Conservation (phyloP, 2,888 invertebrate species). For the Acheta domesticus region DNA sequence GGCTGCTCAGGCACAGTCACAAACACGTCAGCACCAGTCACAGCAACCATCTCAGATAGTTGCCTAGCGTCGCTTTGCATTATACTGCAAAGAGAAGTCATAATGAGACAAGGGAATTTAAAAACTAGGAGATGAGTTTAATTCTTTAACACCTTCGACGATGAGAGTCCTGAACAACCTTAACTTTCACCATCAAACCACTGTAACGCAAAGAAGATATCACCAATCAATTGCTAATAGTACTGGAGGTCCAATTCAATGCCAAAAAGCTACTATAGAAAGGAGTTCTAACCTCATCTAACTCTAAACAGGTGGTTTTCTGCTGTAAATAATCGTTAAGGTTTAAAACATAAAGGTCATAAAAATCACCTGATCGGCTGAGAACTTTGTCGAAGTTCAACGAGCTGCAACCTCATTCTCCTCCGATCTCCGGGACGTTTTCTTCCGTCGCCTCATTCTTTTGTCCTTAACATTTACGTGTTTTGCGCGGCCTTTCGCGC, state of each 20-base stretch:
- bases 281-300: constrained; percentile 51
- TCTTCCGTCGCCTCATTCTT: too few relatives aligned
- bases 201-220: constrained; percentile 23
- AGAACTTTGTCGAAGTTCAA: too few relatives aligned
- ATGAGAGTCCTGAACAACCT: constrained; percentile 61
- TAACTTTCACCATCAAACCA: constrained; percentile 52
- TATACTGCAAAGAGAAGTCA: constrained; percentile 25
- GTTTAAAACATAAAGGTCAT: too few relatives aligned
- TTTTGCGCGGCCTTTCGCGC: too few relatives aligned
- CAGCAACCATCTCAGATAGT: not conserved
- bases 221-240: constrained; percentile 5
- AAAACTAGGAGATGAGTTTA: not conserved
- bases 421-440: too few relatives aligned
- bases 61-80: not conserved
- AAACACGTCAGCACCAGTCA: not conserved
- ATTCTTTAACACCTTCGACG: constrained; percentile 25
- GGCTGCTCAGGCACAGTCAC: not conserved
- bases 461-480: too few relatives aligned
- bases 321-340: too few relatives aligned
- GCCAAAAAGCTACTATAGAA: constrained; percentile 79
- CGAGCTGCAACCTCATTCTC: too few relatives aligned
- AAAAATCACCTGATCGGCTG: too few relatives aligned
- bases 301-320: too few relatives aligned
- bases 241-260: constrained; percentile 70
- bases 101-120: constrained; percentile 34